Base-by-base conservation (phyloP, 2,888 invertebrate species). In the Plemyria rubiginata region DNA sequence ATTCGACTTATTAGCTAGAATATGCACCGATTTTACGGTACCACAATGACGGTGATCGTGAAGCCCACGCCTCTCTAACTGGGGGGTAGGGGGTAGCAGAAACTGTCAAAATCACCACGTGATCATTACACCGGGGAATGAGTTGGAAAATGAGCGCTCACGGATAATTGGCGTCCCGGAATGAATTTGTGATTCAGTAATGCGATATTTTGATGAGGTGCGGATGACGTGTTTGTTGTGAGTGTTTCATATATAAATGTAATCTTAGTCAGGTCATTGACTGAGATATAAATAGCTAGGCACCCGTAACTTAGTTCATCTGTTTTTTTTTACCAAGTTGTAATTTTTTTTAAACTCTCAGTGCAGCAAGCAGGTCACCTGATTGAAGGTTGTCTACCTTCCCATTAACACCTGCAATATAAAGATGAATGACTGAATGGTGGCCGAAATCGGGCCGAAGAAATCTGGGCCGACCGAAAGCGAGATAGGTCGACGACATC, bases 41-140 rank as follows among this genome's bases (percentile, higher is more conserved):
- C 36, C 2, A 8, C 11, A 38, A 38, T 38, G 36, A 11, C 36
- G 11, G 9, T 45, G 15, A 45, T 45, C 16, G 45, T 41, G 52
- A 41, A 56, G 8, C 41, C 28, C 70, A 66, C 64, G 11, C 11
- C 36, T 40, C 53, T 46, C 48, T 55, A 57, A 51, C 13, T 16
- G 56, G 45, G 48, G 36, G 72, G 71, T 72, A 71, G 68, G 73
- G 78, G 76, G 76, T 73, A 72, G 70, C 74, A 75, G 80, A 74
- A 86, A 87, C 90, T 91, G 92, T 92, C 92, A 92, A 86, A 90
- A 90, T 92, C 91, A 91, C 88, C 90, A 88, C 87, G 88, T 87
- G 90, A 90, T 90, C 88, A 84, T 90, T 91, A 90, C 90, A 90
- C 85, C 87, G 76, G 90, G 89, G 90, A 91, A 89, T 86, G 90